Base-by-base conservation (phyloP, 2,888 invertebrate species). In the Ophioninae sp. region DNA sequence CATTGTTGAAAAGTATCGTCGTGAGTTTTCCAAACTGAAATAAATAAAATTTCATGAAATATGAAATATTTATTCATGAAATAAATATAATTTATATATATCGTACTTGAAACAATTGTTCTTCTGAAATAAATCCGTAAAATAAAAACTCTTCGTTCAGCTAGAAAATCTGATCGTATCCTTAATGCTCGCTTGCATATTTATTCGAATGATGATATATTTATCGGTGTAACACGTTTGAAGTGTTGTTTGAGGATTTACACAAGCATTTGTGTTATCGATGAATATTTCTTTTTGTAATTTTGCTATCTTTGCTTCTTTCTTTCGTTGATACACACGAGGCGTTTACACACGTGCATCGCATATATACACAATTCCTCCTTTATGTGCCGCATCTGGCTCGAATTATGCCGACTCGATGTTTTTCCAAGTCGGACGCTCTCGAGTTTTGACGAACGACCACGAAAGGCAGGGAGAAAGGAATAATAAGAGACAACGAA, bases 341-440 rank as follows among this genome's bases (percentile, higher is more conserved):
- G n/a, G 30, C 71, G 59, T 72, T 44, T 63, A 51, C 44, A 63
- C 41, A 44, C 59, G 30, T 67, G 20, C 44, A 44, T 41, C n/a
- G 22, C 41, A n/a, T 51, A 64, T 61, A 58, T 41, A 64, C 39
- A 86, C 85, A 85, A 85, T 84, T 85, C 79, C 68, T 67, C 67
- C 83, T 23, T 85, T 86, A 51, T 82, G 84, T 86, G 83, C 83
- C 74, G 87, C 88, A 90, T 88, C 88, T 89, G 88, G 81, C 76
- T 87, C 86, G 84, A 88, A 85, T 90, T 88, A 89, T 64, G 75
- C 74, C 82, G 79, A 67, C 85, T 81, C 83, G 61, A 72, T 83
- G 77, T 87, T 89, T 83, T 79, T 81, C 75, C 79, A 39, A 63
- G 72, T 72, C 78, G 79, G 71, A 77, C 75, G 58, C 41, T 63